Evolutionary conservation across 92 coral and sea anemone genomes (phyloP).

Genomic region (Umimayanthus kanabou): DNA sequence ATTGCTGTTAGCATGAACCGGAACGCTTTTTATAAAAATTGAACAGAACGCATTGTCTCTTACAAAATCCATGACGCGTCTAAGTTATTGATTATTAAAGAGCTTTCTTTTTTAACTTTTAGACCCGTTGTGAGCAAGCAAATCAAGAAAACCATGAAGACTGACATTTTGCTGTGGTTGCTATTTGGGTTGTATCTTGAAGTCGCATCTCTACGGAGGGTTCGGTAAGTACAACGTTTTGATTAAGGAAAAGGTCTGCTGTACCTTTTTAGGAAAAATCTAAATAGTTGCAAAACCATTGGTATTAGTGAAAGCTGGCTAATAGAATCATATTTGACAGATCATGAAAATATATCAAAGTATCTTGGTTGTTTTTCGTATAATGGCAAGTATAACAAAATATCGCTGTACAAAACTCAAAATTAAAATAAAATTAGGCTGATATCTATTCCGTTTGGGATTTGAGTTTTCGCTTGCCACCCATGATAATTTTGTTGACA

Average conservation of each 20-base stretch:
- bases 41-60: neutral
- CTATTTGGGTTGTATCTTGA: neutral
- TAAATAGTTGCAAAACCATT: neutral
- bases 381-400: neutral
- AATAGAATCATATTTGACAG: neutral
- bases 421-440: too few species aligned
- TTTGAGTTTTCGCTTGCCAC: too few species aligned
- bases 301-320: neutral
- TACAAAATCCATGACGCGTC: neutral
- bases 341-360: neutral
- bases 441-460: too few species aligned
- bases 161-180: neutral
- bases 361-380: neutral
- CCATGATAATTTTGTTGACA: too few species aligned
- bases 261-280: neutral
- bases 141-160: neutral
- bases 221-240: neutral
- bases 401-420: neutral
- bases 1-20: neutral
- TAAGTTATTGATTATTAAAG: neutral
- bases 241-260: neutral
- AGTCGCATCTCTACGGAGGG: neutral
- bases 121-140: neutral
- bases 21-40: too few species aligned
- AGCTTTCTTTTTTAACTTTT: neutral